Evolutionary conservation across 2,113 vertebrate genomes (phyloP).

Genomic region (Herpailurus yagouaroundi): DNA sequence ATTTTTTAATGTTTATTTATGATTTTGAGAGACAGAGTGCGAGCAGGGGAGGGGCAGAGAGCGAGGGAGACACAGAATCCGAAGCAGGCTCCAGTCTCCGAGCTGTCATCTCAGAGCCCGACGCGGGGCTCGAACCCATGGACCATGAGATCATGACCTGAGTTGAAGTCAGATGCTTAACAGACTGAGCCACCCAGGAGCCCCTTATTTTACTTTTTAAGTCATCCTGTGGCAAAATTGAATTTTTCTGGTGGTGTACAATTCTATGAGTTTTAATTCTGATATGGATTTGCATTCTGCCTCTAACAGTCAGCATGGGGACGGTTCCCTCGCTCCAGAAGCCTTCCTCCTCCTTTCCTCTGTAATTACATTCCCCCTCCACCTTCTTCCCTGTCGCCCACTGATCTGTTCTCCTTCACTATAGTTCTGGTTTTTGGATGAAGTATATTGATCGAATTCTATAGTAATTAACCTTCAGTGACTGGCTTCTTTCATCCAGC

Average conservation of each 20-base stretch:
- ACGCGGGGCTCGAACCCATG: no score
- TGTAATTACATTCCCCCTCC: fast-evolving
- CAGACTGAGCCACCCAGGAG: no score
- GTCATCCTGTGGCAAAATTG: background rate
- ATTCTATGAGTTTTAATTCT: background rate
- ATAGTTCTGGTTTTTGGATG: background rate
- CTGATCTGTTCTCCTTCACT: background rate
- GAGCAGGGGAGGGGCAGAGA: no score
- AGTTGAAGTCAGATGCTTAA: no score
- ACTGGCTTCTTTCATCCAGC: background rate
- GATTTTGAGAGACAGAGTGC: no score
- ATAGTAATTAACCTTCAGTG: background rate
- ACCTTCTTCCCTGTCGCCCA: background rate
- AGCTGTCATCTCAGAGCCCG: no score
- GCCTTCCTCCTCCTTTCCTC: no score
- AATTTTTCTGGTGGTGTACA: background rate
- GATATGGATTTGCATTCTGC: background rate
- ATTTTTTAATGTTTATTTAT: no score
- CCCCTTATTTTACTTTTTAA: background rate
- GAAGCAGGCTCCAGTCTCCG: no score
- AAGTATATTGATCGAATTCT: background rate
- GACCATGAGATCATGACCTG: no score
- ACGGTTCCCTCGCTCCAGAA: background rate
- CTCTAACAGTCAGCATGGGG: no score
- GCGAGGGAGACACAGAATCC: no score